Evolutionary conservation across 2,888 invertebrate genomes (phyloP), one percentile per base, ranked within the genome.

Genomic region (Auanema freiburgensis): DNA sequence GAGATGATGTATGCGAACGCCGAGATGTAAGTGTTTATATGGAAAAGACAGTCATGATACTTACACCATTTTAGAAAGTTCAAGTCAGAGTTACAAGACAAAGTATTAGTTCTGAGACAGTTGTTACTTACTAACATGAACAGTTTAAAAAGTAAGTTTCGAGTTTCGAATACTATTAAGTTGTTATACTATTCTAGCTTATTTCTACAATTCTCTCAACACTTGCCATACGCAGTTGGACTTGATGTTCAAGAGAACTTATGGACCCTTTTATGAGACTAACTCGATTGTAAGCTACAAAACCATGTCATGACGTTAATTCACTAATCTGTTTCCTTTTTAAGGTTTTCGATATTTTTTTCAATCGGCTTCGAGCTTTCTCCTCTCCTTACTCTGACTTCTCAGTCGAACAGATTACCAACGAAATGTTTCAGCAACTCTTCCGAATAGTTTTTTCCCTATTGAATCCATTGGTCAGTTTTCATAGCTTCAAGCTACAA

Each of bases 211-310:
- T n/a, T 56, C 61, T 42, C 43, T 62, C 14, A 56, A 62, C 56
- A 62, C 55, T 21, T 56, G 56, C 11, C 61, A 56, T 42, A 23
- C 16, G 6, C 49, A 71, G n/a, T 61, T 77, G 58, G 66, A 69
- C 33, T 62, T 41, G 41, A 55, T 78, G 57, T 77, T 79, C 61
- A 64, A 55, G 18, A 62, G 57, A 43, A 77, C 74, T 42, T 77
- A 77, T 57, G 77, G 77, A 24, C 76, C 64, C 5, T 77, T 77
- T 61, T 77, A 76, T 59, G 55, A 64, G 49, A 59, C 65, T 16
- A 73, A 77, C 50, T 55, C 64, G 24, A 59, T 68, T 65, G 76
- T 76, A 46, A 43, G 63, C 25, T 33, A 1, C 24, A 23, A 4
- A 5, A 4, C 52, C 23, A 5, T 52, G 14, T 52, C 23, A 8